Evolutionary conservation across 2,888 invertebrate genomes (phyloP), one percentile per base, ranked within the genome.

Genomic region (Phorcus lineatus): DNA sequence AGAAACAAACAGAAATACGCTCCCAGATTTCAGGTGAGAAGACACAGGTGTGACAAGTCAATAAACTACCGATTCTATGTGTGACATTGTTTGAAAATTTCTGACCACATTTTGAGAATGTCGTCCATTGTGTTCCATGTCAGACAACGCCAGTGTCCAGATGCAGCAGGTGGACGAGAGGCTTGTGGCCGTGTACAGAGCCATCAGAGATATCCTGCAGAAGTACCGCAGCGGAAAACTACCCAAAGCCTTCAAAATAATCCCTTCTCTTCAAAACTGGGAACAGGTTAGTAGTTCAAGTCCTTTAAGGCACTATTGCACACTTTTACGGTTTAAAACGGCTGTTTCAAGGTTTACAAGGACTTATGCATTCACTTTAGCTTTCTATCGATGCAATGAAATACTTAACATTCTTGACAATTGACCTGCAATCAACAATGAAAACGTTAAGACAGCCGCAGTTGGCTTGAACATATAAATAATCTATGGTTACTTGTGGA

Each of bases 201-300:
- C 97, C 79, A 97, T 99, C 0, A 94, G 96, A 85, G 96, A 97
- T 93, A 96, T 99, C 1, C 94, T 99, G 88, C 88, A 93, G 0
- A 96, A 96, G 88, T 99, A 99, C 92, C 95, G 99, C 83, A 97
- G 97, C 92, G 99, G 99, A 31, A 98, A 98, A 94, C 94, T 99
- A 53, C 99, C 99, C 0, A 99, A 99, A 93, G 98, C 99, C 0
- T 99, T 99, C 93, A 99, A 99, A 95, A 96, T 98, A 91, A 95
- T 99, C 83, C 99, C 99, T 2, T 96, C 96, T 91, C 94, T 99
- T 80, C 95, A 95, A 81, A 98, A 98, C 93, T 99, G 99, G 99
- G 98, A 98, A 92, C 97, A 98, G 93, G 92, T 94, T 62, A 95
- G 87, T 36, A n/a, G 22, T 78, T n/a, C n/a, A n/a, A n/a, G n/a